phyloP scores from a whole-genome alignment of 2,797 vertebrate species.

The Brotula barbata region DNA sequence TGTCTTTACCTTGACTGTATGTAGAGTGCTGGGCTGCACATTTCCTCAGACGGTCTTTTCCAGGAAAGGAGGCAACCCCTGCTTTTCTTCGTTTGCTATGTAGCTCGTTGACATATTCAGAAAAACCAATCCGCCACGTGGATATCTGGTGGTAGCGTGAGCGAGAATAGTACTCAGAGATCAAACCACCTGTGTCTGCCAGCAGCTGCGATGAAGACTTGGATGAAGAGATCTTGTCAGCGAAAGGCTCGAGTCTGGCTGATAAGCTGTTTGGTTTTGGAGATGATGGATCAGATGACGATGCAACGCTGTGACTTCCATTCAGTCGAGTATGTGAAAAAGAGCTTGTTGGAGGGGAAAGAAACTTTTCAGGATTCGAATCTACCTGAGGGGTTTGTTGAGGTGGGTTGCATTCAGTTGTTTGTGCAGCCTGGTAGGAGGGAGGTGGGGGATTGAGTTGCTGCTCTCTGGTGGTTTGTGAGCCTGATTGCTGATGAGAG shows the following conservation, averaged over 20 bases:
- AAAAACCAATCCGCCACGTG: slow-evolving; percentile 92
- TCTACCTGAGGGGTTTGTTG: slow-evolving; percentile 32
- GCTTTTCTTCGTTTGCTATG: slow-evolving; percentile 79
- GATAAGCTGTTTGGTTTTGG: slow-evolving; percentile 22
- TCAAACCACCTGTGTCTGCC: slow-evolving; percentile 79
- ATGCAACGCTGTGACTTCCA: slow-evolving; percentile 71
- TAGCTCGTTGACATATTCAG: slow-evolving; percentile 92
- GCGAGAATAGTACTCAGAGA: slow-evolving; percentile 93
- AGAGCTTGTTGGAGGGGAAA: slow-evolving; percentile 39
- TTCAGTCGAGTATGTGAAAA: slow-evolving; percentile 70
- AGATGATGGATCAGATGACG: slow-evolving; percentile 42
- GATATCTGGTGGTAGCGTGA: slow-evolving; percentile 98
- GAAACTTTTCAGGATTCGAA: slow-evolving; percentile 38
- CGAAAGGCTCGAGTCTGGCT: slow-evolving; percentile 31
- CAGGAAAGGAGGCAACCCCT: slow-evolving; percentile 83
- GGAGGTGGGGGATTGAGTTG: slow-evolving; percentile 48
- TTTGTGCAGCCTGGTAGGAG: slow-evolving; percentile 45
- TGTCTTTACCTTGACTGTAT: slow-evolving; percentile 43
- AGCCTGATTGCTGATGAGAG: slow-evolving; percentile 36
- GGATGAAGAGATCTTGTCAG: slow-evolving; percentile 30
- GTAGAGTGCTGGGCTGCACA: slow-evolving; percentile 72
- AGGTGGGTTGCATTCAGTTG: slow-evolving; percentile 21
- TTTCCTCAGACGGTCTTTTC: slow-evolving; percentile 92
- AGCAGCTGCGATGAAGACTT: slow-evolving; percentile 64
- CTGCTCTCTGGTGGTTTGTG: slow-evolving; percentile 29